Conservation (phyloP, 2,797 vertebrate species). For the Gobio occitaniae region DNA sequence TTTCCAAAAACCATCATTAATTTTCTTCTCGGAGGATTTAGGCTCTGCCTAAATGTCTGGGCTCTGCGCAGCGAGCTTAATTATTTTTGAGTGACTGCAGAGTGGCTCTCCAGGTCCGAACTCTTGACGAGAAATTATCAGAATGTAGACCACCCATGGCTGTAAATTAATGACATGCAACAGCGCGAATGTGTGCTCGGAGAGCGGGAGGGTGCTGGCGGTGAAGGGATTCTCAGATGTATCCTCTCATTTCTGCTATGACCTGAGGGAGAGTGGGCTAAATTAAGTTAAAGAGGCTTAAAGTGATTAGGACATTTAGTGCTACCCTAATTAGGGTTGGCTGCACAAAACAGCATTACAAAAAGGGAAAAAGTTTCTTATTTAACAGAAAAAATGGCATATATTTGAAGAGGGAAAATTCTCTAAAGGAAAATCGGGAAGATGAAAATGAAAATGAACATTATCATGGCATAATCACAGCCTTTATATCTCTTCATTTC, state of each 20-base stretch:
- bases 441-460: conserved; percentile 69
- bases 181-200: conserved; percentile 60
- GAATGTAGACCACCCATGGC: conserved; percentile 73
- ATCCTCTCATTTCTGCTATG: conserved; percentile 64
- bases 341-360: conserved; percentile 56
- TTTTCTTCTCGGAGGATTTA: conserved; percentile 58
- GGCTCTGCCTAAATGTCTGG: conserved; percentile 70
- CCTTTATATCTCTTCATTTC: conserved; percentile 48
- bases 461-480: conserved; percentile 66
- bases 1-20: conserved; percentile 7
- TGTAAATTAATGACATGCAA: conserved; percentile 76
- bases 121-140: conserved; percentile 71
- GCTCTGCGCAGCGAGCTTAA: conserved; percentile 74
- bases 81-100: conserved; percentile 80
- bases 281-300: conserved; percentile 69
- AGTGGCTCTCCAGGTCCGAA: conserved; percentile 75
- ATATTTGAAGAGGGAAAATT: conserved; percentile 55
- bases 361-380: conserved; percentile 49
- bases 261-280: conserved; percentile 63
- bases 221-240: conserved; percentile 63
- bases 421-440: conserved; percentile 57
- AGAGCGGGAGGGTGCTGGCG: conserved; percentile 57
- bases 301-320: conserved; percentile 70
- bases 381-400: conserved; percentile 57
- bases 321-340: conserved; percentile 63